These are phyloP conservation scores for Pangasius larnaudii DNA, from an alignment of 2,797 vertebrate genomes.

Conservation along the genomic window DNA sequence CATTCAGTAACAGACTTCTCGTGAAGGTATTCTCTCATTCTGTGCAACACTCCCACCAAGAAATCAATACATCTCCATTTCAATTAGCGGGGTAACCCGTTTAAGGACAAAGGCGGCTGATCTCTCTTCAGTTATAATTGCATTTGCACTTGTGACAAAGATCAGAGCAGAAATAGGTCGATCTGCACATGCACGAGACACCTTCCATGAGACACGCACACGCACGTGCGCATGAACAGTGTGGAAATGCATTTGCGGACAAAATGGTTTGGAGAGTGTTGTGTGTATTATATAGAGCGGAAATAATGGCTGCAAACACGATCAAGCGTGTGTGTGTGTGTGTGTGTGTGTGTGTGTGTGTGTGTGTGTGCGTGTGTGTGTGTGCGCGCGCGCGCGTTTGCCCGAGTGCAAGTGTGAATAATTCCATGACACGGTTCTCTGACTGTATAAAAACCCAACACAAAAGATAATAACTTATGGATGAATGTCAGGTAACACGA, in stretches of 20 bases:
- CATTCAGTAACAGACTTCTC: constrained; percentile 35
- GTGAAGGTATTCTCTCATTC: constrained; percentile 48
- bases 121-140: constrained; percentile 62
- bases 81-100: constrained; percentile 77
- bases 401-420: constrained; percentile 20
- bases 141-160: constrained; percentile 75
- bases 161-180: constrained; percentile 54
- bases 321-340: constrained; percentile 53
- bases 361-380: constrained; percentile 20
- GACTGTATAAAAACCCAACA: not conserved
- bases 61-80: constrained; percentile 79
- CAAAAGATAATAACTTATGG: not conserved
- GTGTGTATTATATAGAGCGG: constrained; percentile 66
- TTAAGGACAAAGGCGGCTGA: constrained; percentile 62
- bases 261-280: constrained; percentile 54
- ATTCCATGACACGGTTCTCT: constrained; percentile 44
- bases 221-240: constrained; percentile 63
- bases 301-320: constrained; percentile 68
- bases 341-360: constrained; percentile 26
- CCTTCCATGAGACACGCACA: constrained; percentile 44
- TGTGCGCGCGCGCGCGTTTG: constrained; percentile 13
- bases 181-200: constrained; percentile 23
- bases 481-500: not conserved
- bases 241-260: constrained; percentile 47
- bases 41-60: constrained; percentile 46